These are phyloP conservation scores for Pluvianellus socialis DNA, from an alignment of 2,113 vertebrate species.

Conservation along the genomic window DNA sequence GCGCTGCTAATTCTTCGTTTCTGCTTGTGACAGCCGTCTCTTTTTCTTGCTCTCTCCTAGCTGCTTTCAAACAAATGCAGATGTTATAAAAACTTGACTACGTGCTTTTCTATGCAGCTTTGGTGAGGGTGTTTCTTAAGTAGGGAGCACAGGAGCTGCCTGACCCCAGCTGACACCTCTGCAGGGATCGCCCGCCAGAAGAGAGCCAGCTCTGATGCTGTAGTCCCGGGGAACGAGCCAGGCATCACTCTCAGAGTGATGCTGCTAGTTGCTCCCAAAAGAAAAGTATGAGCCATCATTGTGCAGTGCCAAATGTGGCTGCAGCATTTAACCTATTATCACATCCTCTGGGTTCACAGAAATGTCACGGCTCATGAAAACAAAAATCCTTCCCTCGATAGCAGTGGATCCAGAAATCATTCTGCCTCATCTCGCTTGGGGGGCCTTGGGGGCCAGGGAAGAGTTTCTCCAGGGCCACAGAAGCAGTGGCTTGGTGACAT, in stretches of 20 bases:
- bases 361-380: not conserved
- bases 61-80: not conserved
- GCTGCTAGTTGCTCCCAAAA: not conserved
- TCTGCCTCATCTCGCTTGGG: rapidly evolving
- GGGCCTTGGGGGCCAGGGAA: not conserved
- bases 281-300: not conserved
- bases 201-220: not conserved
- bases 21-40: not conserved
- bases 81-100: not conserved
- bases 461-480: not conserved
- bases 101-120: not conserved
- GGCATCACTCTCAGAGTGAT: not conserved
- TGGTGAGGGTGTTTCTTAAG: not conserved
- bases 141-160: not conserved
- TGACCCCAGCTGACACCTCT: not conserved
- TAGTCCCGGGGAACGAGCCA: not conserved
- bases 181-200: not conserved
- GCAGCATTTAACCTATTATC: not conserved
- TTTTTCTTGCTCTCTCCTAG: not conserved
- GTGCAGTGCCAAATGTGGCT: not conserved
- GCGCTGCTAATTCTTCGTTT: not conserved
- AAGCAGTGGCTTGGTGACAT: not conserved
- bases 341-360: not conserved
- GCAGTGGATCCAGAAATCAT: not conserved
- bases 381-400: not conserved